Percentiles rank a stretch among this genome's conserved stretches.
Evolutionary conservation across 1,140 invertebrate species (phyloP).

Genomic region (Bombus waltoni): DNA sequence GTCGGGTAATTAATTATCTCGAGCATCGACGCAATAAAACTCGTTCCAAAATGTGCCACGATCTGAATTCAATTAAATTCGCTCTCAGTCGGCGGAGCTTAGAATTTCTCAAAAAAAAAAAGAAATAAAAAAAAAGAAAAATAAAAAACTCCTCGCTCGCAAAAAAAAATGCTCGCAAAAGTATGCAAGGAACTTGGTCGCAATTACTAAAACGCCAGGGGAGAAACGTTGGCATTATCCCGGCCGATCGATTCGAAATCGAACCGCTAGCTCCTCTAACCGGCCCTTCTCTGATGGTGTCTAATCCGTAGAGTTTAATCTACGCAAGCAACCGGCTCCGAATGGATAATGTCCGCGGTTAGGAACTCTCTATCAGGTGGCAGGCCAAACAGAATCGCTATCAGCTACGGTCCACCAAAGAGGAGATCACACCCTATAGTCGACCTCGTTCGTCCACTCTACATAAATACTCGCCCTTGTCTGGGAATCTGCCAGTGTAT

Average conservation of each 20-base stretch:
- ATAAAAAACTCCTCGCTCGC: too few species aligned
- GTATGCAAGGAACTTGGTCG: background rate
- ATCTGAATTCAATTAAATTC: background rate
- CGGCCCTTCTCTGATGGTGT: constrained; percentile 6
- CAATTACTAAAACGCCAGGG: constrained; percentile 16
- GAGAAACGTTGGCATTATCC: background rate
- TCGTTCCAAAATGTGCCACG: background rate
- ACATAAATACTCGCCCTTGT: constrained; percentile 15
- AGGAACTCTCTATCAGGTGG: constrained; percentile 58
- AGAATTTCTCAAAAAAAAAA: constrained; percentile 18
- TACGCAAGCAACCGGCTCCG: constrained; percentile 3
- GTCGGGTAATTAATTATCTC: background rate
- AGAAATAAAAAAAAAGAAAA: background rate
- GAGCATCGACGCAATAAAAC: background rate
- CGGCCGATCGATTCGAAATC: constrained; percentile 24
- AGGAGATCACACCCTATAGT: background rate
- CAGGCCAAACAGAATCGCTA: constrained; percentile 62
- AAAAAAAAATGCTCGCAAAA: background rate
- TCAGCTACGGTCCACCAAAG: constrained; percentile 61
- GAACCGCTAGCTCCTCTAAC: constrained; percentile 7
- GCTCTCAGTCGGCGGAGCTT: background rate
- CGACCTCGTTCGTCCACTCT: background rate
- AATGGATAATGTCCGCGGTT: constrained; percentile 49
- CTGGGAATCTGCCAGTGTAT: background rate
- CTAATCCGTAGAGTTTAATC: constrained; percentile 56